Evolutionary conservation across 2,113 vertebrate species (phyloP).

Genomic region (Cacatua alba): DNA sequence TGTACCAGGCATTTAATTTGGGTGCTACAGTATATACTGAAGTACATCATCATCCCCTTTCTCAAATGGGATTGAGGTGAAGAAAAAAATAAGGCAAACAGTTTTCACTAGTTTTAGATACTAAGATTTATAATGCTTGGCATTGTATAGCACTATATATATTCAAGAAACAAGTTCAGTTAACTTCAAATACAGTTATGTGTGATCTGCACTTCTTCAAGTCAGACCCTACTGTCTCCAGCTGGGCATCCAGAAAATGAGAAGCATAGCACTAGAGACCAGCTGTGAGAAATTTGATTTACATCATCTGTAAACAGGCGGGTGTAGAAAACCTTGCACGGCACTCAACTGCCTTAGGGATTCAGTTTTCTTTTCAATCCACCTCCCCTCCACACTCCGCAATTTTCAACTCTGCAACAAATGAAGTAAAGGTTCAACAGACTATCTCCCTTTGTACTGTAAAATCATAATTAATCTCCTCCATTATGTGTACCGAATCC

Average conservation of each 20-base stretch:
- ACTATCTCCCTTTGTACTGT: not conserved
- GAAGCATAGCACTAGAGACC: not conserved
- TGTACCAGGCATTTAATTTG: not conserved
- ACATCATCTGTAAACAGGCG: not conserved
- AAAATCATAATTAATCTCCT: not conserved
- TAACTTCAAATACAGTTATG: not conserved
- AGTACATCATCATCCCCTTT: not conserved
- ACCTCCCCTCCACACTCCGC: not conserved
- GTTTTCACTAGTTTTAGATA: not conserved
- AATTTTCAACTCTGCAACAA: not conserved
- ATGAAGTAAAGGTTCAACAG: not conserved
- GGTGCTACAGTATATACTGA: not conserved
- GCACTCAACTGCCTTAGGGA: not conserved
- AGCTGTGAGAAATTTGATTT: constrained; percentile 10
- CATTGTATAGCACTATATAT: not conserved
- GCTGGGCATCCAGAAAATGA: not conserved
- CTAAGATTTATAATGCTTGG: not conserved
- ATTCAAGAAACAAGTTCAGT: not conserved
- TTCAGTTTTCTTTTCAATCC: not conserved
- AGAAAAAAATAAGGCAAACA: not conserved
- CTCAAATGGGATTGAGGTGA: not conserved
- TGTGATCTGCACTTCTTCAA: not conserved
- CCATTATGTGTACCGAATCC: not conserved
- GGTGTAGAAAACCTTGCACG: not conserved
- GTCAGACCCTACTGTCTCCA: not conserved